Evolutionary conservation across 30 jellyfish, hydroid and myxozoan genomes (phyloP).

Genomic region (Morbakka virulenta): DNA sequence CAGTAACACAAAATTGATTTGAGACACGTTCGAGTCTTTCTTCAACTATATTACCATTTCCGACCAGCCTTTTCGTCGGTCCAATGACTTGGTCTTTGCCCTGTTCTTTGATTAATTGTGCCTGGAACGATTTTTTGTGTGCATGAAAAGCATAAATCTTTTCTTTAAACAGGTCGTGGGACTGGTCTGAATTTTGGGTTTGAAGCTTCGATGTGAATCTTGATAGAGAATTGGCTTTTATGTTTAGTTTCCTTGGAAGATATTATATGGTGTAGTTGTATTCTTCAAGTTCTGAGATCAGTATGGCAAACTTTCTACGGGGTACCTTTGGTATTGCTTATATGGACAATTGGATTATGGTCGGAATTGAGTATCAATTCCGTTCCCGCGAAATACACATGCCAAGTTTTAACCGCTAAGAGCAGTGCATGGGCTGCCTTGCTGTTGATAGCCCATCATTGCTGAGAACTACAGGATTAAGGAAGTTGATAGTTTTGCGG

Average conservation of each 20-base stretch:
- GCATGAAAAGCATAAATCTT: neutral
- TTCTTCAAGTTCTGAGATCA: constrained; percentile 35
- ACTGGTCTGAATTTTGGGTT: constrained; percentile 28
- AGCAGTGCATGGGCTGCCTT: constrained; percentile 37
- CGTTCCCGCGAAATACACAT: constrained; percentile 30
- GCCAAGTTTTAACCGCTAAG: constrained; percentile 27
- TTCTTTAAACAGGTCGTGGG: constrained; percentile 10
- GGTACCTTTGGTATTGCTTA: constrained; percentile 26
- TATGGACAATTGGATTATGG: constrained; percentile 38
- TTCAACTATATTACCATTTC: neutral
- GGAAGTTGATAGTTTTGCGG: neutral
- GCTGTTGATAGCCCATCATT: constrained; percentile 18
- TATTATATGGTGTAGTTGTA: constrained; percentile 23
- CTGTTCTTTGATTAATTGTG: constrained; percentile 5
- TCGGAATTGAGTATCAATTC: constrained; percentile 32
- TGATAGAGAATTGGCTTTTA: constrained; percentile 51
- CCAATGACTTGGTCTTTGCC: constrained; percentile 7
- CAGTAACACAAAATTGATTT: constrained; percentile 13
- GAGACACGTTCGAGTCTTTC: constrained; percentile 34
- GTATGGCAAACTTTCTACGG: constrained; percentile 34
- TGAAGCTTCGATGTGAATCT: constrained; percentile 17
- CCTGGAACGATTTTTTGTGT: neutral
- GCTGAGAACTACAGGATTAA: constrained; percentile 9
- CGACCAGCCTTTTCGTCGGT: constrained; percentile 5
- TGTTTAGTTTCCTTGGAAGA: constrained; percentile 33